phyloP scores from a whole-genome alignment of 2,888 invertebrate genomes.

The Dolichopus griseipennis region DNA sequence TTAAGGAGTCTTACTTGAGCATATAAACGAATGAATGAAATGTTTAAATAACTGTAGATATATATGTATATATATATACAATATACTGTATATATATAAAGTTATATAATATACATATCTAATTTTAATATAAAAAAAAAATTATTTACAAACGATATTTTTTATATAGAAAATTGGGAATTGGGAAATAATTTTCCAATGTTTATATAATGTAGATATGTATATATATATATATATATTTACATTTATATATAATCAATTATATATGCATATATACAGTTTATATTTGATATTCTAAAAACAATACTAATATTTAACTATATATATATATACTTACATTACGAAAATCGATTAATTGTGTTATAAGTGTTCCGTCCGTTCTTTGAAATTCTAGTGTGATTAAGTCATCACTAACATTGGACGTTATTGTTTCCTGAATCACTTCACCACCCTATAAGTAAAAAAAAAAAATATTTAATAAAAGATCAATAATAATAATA shows the following conservation, averaged over 20 bases:
- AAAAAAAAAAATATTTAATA: conserved; percentile 21
- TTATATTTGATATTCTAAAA: too few species aligned
- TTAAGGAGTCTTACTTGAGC: neutral
- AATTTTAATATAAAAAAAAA: neutral
- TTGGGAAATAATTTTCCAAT: neutral
- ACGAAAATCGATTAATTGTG: conserved; percentile 88
- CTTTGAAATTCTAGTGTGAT: conserved; percentile 82
- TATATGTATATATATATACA: too few species aligned
- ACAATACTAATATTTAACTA: too few species aligned
- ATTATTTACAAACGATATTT: neutral
- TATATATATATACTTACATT: conserved; percentile 62
- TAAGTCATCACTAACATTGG: conserved; percentile 84
- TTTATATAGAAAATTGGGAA: neutral
- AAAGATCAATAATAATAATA: conserved; percentile 11
- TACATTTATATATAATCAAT: neutral
- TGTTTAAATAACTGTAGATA: too few species aligned
- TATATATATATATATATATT: neutral
- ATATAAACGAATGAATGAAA: neutral
- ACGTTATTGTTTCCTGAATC: conserved; percentile 82
- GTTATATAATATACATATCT: too few species aligned
- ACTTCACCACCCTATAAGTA: conserved; percentile 80
- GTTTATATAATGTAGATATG: neutral
- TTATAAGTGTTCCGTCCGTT: conserved; percentile 83
- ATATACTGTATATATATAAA: too few species aligned
- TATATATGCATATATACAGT: neutral